A percentile compares a stretch with the other conserved stretches of the same genome.
Evolutionary conservation across 2,113 vertebrate genomes (phyloP).

Genomic region (Oplegnathus fasciatus): DNA sequence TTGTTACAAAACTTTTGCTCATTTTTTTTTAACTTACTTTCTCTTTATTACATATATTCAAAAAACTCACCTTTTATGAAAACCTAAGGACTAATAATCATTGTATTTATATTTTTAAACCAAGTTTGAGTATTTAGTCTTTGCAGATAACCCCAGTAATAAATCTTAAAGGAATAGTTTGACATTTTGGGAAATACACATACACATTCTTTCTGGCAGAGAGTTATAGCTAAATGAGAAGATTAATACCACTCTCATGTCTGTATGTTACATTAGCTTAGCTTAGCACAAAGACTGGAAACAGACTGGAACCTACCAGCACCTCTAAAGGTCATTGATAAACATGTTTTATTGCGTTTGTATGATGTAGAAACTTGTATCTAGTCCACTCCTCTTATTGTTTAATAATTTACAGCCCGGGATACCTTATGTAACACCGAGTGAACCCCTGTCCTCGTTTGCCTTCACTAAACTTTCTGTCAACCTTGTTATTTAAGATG

Average conservation of each 20-base stretch:
- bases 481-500: constrained; percentile 4
- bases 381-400: background rate
- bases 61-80: background rate
- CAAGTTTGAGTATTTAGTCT: background rate
- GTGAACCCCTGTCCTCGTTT: background rate
- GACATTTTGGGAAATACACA: background rate
- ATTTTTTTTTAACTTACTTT: background rate
- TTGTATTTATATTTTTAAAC: background rate
- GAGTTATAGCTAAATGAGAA: too few relatives aligned
- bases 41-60: background rate
- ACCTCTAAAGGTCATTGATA: too few relatives aligned
- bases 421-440: constrained; percentile 28
- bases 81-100: background rate
- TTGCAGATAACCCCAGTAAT: background rate
- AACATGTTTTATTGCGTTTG: too few relatives aligned
- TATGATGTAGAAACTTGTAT: background rate
- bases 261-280: too few relatives aligned
- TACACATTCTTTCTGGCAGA: background rate
- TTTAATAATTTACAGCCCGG: constrained; percentile 32
- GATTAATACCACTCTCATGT: too few relatives aligned
- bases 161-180: background rate
- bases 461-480: constrained; percentile 1
- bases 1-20: constrained; percentile 54
- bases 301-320: too few relatives aligned
- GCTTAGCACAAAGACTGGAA: too few relatives aligned